Base-by-base conservation (phyloP, 2,113 vertebrate genomes). In the Perognathus longimembris region DNA sequence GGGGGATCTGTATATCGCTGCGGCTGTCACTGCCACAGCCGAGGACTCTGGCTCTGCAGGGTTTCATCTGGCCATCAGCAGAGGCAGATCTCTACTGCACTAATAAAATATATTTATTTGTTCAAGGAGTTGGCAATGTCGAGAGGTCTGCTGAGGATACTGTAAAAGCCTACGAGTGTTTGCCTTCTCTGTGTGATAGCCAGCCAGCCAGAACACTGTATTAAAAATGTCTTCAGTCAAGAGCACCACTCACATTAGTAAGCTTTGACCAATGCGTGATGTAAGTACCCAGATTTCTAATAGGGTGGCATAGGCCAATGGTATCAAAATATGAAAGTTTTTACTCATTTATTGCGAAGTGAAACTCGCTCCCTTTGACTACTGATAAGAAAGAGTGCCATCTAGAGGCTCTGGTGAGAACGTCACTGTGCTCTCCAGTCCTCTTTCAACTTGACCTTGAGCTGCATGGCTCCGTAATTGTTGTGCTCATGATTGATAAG, bases 341-440 rank as follows among this genome's bases (percentile, higher is more conserved):
- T 94, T 34, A 75, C 32, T 88, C n/a, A 4, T 88, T 95, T 69
- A 63, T 71, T 64, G 22, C 24, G 66, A 93, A 95, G 77, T 57
- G 15, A 76, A 92, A 59, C 22, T 18, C 7, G 36, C 85, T 89
- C 40, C 18, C 24, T 4, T 73, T 66, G 70, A 82, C 64, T 90
- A 92, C 88, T 69, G 81, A 78, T 94, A 79, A 95, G 95, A 94
- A 95, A 90, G 94, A 90, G 88, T 96, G 96, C 86, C 97, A 97
- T 96, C 97, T 97, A 94, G 92, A 94, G 97, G 93, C 36, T 15
- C 2, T 92, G 6, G 3, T 5, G 70, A 82, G 92, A 95, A 95
- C 45, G 92, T 32, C 86, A 66, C 34, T 70, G 36, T n/a, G 20
- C 22, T n/a, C 78, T 82, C 40, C 45, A 87, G 21, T 36, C 77